A percentile compares a stretch with the other conserved stretches of the same genome.
phyloP scores from a whole-genome alignment of 1,140 invertebrate species.

The Pemphigus obesinymphae region DNA sequence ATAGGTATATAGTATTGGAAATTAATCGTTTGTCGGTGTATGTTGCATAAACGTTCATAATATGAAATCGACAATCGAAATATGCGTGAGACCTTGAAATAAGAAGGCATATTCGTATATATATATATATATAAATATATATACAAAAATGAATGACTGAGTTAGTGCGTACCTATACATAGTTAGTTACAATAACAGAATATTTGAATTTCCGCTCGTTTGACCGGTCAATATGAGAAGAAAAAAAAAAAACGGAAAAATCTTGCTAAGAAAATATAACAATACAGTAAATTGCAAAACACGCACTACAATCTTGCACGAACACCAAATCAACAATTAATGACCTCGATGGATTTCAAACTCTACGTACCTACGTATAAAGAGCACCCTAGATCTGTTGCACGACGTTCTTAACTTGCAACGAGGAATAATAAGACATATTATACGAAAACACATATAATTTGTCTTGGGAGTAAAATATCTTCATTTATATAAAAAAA shows the following conservation, averaged over 20 bases:
- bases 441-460: no score
- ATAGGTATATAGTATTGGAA: not conserved
- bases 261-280: not conserved
- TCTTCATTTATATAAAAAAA: no score
- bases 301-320: not conserved
- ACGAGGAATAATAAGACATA: not conserved
- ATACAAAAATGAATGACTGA: not conserved
- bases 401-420: no score
- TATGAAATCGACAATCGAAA: not conserved
- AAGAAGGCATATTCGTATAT: no score
- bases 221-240: not conserved
- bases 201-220: conserved; percentile 21
- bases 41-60: not conserved
- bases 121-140: no score
- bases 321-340: not conserved
- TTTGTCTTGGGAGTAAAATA: no score
- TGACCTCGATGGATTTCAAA: not conserved
- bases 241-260: not conserved
- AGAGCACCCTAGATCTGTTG: not conserved
- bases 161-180: no score
- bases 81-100: not conserved
- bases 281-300: conserved; percentile 15
- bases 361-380: no score
- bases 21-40: not conserved
- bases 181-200: not conserved